A percentile compares a stretch with the other conserved stretches of the same genome.
Evolutionary conservation across 1,140 invertebrate species (phyloP).

Genomic region (Atopsyche davidsoni): DNA sequence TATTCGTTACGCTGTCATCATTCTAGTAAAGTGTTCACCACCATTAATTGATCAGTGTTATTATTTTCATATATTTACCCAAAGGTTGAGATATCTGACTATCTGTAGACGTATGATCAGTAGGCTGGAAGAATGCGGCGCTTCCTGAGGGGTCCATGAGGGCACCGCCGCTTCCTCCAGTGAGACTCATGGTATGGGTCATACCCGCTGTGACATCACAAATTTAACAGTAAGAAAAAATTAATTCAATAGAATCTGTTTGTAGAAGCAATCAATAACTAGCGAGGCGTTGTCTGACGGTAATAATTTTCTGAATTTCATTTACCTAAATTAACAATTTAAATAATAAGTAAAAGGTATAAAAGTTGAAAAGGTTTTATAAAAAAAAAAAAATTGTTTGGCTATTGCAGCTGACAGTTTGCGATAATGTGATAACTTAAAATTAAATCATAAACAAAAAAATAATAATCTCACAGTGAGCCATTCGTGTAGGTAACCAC

Average conservation of each 20-base stretch:
- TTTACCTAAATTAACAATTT: conserved; percentile 7
- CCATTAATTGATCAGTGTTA: no score
- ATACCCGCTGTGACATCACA: conserved; percentile 28
- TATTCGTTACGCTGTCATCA: no score
- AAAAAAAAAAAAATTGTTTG: no score
- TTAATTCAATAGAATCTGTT: conserved; percentile 26
- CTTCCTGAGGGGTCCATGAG: conserved; percentile 18
- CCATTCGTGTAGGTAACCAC: conserved; percentile 55
- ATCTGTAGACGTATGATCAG: conserved; percentile 25
- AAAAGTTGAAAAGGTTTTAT: conserved; percentile 32
- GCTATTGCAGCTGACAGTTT: no score
- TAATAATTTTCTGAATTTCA: no score
- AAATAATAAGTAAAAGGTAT: conserved; percentile 16
- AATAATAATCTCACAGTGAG: conserved; percentile 57
- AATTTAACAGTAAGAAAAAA: conserved; percentile 18
- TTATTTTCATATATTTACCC: no score
- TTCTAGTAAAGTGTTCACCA: no score
- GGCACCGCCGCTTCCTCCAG: conserved; percentile 1
- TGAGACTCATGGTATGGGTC: conserved; percentile 18
- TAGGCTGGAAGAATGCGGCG: conserved; percentile 23
- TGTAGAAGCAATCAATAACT: no score
- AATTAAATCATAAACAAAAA: conserved; percentile 31
- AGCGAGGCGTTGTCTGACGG: no score
- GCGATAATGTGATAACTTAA: no score
- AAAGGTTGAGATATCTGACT: conserved; percentile 21